A percentile compares a stretch with the other conserved stretches of the same genome.
These are phyloP conservation scores for Lasaia peninsularis DNA, from an alignment of 1,140 invertebrate genomes.

Conservation along the genomic window DNA sequence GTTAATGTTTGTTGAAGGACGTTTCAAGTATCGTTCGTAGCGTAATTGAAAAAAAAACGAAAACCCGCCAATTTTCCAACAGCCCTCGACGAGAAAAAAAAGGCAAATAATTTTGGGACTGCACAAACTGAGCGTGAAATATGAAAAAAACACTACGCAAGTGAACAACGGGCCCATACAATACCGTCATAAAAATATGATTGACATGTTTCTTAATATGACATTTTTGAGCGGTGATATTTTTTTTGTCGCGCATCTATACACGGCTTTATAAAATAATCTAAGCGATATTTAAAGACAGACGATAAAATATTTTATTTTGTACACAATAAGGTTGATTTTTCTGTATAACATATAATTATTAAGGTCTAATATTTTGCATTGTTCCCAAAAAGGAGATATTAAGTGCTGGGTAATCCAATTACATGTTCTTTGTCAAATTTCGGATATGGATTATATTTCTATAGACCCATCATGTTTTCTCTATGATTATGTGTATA, in stretches of 20 bases:
- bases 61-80: constrained; percentile 46
- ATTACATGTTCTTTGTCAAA: constrained; percentile 68
- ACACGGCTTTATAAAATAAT: constrained; percentile 26
- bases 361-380: constrained; percentile 40
- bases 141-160: constrained; percentile 65
- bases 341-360: background rate
- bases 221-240: constrained; percentile 74
- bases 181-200: constrained; percentile 73
- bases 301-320: constrained; percentile 17
- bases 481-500: constrained; percentile 50
- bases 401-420: constrained; percentile 70
- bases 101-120: constrained; percentile 33
- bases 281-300: constrained; percentile 10
- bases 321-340: background rate
- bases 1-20: constrained; percentile 35
- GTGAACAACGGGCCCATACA: constrained; percentile 65
- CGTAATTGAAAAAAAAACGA: constrained; percentile 39
- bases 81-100: constrained; percentile 43
- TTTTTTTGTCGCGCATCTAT: constrained; percentile 66
- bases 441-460: constrained; percentile 73
- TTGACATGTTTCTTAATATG: constrained; percentile 77
- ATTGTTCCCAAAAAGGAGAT: constrained; percentile 54
- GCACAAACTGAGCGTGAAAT: constrained; percentile 66
- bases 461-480: constrained; percentile 59
- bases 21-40: constrained; percentile 28